A percentile compares a stretch with the other conserved stretches of the same genome.
These are phyloP conservation scores for Drosophila nigrodunni DNA, from an alignment of 1,140 invertebrate genomes.

Conservation along the genomic window DNA sequence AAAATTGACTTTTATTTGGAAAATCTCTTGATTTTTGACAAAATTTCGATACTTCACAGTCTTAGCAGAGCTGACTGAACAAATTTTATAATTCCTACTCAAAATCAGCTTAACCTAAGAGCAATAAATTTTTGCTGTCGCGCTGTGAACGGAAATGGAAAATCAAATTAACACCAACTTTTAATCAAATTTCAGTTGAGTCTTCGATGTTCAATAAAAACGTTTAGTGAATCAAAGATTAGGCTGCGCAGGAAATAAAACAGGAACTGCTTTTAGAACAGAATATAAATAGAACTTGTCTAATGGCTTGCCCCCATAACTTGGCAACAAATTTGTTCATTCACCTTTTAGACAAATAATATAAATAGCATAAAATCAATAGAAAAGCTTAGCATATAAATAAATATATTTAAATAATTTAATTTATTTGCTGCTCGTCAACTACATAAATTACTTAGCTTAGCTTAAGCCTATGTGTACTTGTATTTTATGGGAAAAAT, in stretches of 20 bases:
- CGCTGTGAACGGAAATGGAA: neutral
- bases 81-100: no score
- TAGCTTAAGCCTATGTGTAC: neutral
- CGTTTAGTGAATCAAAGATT: neutral
- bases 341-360: neutral
- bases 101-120: neutral
- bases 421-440: neutral
- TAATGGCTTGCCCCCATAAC: constrained; percentile 30
- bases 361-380: neutral
- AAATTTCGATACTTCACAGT: no score
- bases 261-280: neutral
- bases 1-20: no score
- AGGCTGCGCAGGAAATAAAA: neutral
- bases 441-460: neutral
- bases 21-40: no score
- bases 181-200: neutral
- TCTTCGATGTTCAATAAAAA: neutral
- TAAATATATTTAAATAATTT: no score
- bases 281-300: constrained; percentile 5
- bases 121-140: neutral
- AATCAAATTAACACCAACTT: neutral
- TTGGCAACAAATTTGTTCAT: constrained; percentile 42
- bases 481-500: neutral
- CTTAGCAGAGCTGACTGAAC: no score
- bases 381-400: no score